Base-by-base conservation (phyloP, 2,113 vertebrate species). In the Calypte anna region DNA sequence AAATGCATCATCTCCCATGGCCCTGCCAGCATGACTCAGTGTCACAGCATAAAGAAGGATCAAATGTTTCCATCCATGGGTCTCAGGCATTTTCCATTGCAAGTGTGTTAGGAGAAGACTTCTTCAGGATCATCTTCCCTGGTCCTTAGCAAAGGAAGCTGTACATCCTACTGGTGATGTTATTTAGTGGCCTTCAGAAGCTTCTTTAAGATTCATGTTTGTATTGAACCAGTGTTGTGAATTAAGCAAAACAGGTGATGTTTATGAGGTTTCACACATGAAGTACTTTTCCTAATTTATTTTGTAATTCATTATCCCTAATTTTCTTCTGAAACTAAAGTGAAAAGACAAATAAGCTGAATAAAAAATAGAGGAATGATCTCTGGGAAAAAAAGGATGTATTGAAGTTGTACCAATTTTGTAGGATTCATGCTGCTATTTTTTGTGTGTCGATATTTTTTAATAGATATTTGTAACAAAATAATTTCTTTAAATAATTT, bases 31-130 rank as follows among this genome's bases (percentile, higher is more conserved):
- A 59, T 43, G 8, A 20, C 1, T 80, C 43, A 38, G 3, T 38
- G 4, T 1, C 55, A 7, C 4, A 27, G 14, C 14, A 20, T n/a
- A 67, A 75, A 27, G 14, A 53, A 33, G 12, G 9, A 61, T 43
- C 2, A 66, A 57, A 8, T 33, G 2, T 2, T 55, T 89, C 63
- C 5, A 3, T 48, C 33, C 58, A 1, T 1, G 1, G 8, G 57
- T 88, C 9, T 59, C 28, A 40, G 8, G 7, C 23, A 25, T 7
- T 57, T 89, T 84, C 14, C 7, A 33, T 27, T 70, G 5, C 19
- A 51, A 21, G 5, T 13, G 14, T 48, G 10, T 15, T 67, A 55
- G 19, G 10, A 55, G 13, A 44, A 75, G 9, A 19, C 6, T 31
- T 61, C 48, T 82, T 28, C 53, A 73, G 16, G 11, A 59, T 12